These are phyloP conservation scores for Halcyon malimbica DNA, from an alignment of 2,113 vertebrate genomes.

Conservation along the genomic window DNA sequence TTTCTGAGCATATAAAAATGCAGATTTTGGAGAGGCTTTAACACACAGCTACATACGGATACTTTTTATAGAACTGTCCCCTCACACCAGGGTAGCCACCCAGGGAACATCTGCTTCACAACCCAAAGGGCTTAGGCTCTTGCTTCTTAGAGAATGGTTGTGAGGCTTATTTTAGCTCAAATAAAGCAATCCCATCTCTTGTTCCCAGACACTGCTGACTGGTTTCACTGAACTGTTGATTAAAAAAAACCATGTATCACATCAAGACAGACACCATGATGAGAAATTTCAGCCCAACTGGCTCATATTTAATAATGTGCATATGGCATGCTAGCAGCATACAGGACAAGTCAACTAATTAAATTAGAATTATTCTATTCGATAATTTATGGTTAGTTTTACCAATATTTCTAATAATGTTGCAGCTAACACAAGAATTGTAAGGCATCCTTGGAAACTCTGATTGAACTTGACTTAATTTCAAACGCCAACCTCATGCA, in stretches of 20 bases:
- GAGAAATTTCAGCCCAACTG: slow-evolving; percentile 58
- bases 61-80: neutral
- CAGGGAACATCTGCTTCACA: neutral
- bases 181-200: neutral
- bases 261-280: slow-evolving; percentile 41
- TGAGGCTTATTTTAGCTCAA: neutral
- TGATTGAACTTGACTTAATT: neutral
- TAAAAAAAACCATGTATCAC: slow-evolving; percentile 28
- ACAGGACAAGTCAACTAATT: slow-evolving; percentile 52
- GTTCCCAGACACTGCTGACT: neutral
- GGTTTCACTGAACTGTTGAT: slow-evolving; percentile 32
- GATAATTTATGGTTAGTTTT: slow-evolving; percentile 22
- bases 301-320: slow-evolving; percentile 52
- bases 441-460: neutral
- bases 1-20: neutral
- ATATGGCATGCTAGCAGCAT: slow-evolving; percentile 35
- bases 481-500: neutral
- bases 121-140: neutral
- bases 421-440: neutral
- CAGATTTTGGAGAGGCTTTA: neutral
- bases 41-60: neutral
- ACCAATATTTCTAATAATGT: slow-evolving; percentile 22
- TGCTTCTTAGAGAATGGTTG: neutral
- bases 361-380: slow-evolving; percentile 40
- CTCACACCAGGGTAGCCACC: neutral